phyloP scores from a whole-genome alignment of 2,888 invertebrate genomes.

The Lepas anatifera region DNA sequence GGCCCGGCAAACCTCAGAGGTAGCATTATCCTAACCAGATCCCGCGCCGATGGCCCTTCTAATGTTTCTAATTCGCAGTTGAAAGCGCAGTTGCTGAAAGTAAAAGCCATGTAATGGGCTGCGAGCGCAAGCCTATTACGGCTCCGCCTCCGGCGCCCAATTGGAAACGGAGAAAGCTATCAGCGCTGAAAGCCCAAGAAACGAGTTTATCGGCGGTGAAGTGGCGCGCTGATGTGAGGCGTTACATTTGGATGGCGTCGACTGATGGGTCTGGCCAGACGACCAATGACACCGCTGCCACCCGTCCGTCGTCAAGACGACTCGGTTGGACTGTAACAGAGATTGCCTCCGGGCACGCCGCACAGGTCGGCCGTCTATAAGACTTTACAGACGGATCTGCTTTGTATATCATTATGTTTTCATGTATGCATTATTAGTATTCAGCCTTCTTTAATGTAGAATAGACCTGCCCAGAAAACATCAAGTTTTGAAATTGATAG shows the following conservation, averaged over 20 bases:
- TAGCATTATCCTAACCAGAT: slow-evolving; percentile 9
- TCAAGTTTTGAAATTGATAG: too few relatives aligned
- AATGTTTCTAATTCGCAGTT: slow-evolving; percentile 10
- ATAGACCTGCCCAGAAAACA: too few relatives aligned
- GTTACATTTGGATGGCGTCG: neutral
- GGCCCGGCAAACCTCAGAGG: neutral
- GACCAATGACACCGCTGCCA: too few relatives aligned
- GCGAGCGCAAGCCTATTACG: neutral
- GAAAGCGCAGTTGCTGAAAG: slow-evolving; percentile 5
- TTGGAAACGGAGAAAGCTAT: slow-evolving; percentile 6
- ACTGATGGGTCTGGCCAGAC: too few relatives aligned
- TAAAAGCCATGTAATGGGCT: slow-evolving; percentile 1
- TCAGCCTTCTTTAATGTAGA: too few relatives aligned
- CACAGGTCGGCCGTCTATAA: too few relatives aligned
- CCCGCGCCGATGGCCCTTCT: slow-evolving; percentile 1
- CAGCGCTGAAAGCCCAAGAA: neutral
- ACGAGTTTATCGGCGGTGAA: neutral
- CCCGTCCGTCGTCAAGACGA: too few relatives aligned
- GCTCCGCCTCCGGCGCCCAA: neutral
- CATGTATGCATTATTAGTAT: too few relatives aligned
- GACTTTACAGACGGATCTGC: too few relatives aligned
- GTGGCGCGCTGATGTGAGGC: neutral
- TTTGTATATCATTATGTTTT: too few relatives aligned
- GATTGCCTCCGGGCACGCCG: too few relatives aligned
- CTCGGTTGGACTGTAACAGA: too few relatives aligned